These are phyloP conservation scores for Lamprotornis superbus DNA, from an alignment of 2,113 vertebrate species.

Conservation along the genomic window DNA sequence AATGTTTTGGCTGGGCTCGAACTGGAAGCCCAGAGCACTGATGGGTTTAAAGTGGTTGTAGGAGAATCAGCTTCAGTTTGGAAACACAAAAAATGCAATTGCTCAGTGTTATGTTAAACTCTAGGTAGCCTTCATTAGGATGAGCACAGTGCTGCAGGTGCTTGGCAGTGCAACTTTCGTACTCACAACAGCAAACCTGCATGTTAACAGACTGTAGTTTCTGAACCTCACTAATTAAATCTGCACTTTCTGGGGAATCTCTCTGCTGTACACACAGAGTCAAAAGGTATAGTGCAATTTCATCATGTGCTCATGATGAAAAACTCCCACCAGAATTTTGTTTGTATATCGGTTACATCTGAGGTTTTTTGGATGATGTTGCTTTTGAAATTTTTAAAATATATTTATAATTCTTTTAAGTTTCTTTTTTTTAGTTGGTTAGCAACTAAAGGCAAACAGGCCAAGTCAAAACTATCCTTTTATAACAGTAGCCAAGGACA, in stretches of 20 bases:
- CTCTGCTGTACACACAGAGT: background rate
- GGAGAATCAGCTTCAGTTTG: background rate
- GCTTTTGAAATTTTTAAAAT: background rate
- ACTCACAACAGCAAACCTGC: background rate
- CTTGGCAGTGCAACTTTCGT: background rate
- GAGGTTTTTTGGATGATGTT: background rate
- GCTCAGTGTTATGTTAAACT: background rate
- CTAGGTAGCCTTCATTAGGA: background rate
- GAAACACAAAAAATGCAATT: background rate
- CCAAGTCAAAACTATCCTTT: background rate
- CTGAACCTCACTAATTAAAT: background rate
- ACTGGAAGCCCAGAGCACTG: background rate
- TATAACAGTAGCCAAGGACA: background rate
- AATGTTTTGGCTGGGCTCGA: background rate
- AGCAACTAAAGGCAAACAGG: background rate
- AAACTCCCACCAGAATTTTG: background rate
- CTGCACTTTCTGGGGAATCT: background rate
- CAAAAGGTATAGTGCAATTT: background rate
- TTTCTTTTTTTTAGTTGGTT: background rate
- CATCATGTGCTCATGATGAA: background rate
- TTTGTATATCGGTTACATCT: fast-evolving
- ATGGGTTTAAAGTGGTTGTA: background rate
- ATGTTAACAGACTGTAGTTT: background rate
- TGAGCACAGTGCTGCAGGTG: background rate
- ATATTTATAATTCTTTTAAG: background rate